A percentile compares a stretch with the other conserved stretches of the same genome.
These are phyloP conservation scores for Coryphaenoides rupestris DNA, from an alignment of 2,113 vertebrate species.

Conservation along the genomic window DNA sequence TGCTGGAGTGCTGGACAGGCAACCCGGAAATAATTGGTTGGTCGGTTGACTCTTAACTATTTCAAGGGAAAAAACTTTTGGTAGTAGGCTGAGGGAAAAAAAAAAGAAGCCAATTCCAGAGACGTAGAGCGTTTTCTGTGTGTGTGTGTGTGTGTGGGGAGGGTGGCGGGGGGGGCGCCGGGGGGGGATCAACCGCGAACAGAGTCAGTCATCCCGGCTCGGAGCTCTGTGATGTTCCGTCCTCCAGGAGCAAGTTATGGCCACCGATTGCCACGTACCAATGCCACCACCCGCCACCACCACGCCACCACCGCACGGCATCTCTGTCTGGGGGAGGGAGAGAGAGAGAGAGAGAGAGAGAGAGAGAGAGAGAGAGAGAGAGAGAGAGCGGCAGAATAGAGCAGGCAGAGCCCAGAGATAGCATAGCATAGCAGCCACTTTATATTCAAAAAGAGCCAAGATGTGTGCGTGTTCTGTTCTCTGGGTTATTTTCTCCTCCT, in stretches of 20 bases:
- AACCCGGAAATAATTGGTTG: too few species aligned
- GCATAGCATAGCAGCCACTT: conserved; percentile 47
- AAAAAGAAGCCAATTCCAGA: conserved; percentile 14
- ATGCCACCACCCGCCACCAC: too few species aligned
- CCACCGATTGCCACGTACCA: conserved; percentile 49
- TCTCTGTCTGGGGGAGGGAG: conserved; percentile 41
- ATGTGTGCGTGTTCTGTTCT: conserved; percentile 4
- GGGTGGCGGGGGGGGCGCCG: conserved; percentile 43
- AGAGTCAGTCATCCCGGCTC: conserved; percentile 67
- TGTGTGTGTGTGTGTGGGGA: conserved; percentile 37
- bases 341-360: too few species aligned
- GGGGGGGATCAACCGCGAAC: conserved; percentile 66
- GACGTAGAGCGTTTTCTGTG: too few species aligned
- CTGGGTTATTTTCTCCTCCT: too few species aligned
- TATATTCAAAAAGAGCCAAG: conserved; percentile 23
- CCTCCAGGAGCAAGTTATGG: conserved; percentile 69
- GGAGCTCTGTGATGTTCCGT: conserved; percentile 64
- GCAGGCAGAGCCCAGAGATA: conserved; percentile 48
- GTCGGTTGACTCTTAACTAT: too few species aligned
- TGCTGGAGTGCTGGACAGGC: too few species aligned
- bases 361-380: too few species aligned
- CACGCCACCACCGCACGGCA: too few species aligned
- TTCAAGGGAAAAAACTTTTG: conserved; percentile 23
- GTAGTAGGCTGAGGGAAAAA: conserved; percentile 31
- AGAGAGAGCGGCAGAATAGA: conserved; percentile 58